phyloP scores from a whole-genome alignment of 2,888 invertebrate species.

The Cheilosia urbana region DNA sequence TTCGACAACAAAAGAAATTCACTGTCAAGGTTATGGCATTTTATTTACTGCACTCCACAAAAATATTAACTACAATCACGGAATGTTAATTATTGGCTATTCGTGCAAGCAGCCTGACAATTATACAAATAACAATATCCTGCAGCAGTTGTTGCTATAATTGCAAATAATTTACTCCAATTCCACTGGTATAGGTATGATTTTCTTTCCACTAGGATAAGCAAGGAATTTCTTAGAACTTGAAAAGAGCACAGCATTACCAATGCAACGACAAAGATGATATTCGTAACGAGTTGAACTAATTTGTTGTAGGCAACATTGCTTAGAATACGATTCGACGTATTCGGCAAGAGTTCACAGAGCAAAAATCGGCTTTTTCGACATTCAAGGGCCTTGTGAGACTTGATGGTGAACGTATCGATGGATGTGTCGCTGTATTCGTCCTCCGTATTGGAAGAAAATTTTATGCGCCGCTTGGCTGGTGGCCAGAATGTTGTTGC shows the following conservation, averaged over 20 bases:
- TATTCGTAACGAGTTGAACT: constrained; percentile 34
- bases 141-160: neutral
- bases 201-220: constrained; percentile 8
- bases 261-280: constrained; percentile 38
- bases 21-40: constrained; percentile 40
- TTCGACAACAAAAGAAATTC: neutral
- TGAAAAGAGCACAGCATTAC: constrained; percentile 7
- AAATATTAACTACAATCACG: constrained; percentile 15
- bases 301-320: constrained; percentile 46
- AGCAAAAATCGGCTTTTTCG: constrained; percentile 33
- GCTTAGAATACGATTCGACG: constrained; percentile 35
- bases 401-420: no score
- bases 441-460: constrained; percentile 29
- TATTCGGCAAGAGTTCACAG: constrained; percentile 44
- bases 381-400: neutral
- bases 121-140: constrained; percentile 22
- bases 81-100: constrained; percentile 2
- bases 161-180: neutral
- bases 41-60: constrained; percentile 1
- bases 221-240: constrained; percentile 1
- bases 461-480: neutral
- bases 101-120: neutral
- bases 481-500: constrained; percentile 23
- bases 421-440: constrained; percentile 29
- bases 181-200: neutral